Evolutionary conservation across 2,888 invertebrate species (phyloP), one percentile per base, ranked within the genome.

Genomic region (Tinea pellionella): DNA sequence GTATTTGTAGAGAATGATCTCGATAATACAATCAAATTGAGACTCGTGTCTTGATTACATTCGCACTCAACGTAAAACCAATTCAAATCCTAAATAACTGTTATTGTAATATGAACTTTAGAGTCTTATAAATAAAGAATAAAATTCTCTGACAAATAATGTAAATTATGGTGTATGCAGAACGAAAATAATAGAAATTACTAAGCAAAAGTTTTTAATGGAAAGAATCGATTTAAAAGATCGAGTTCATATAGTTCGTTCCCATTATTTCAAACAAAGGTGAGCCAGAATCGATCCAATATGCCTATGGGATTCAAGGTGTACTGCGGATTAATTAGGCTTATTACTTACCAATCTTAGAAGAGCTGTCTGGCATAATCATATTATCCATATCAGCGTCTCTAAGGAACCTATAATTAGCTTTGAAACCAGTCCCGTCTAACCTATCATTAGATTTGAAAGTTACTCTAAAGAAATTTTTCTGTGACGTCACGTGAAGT

Each of bases 391-490:
- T 83, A 71, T 92, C 92, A 2, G 90, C 89, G 72, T 93, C 92
- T 70, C 90, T 90, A 65, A 92, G 75, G 77, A 98, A 98, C 68
- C 94, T 92, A 79, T 96, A 98, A 64, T 93, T 92, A 1, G 96
- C 97, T 72, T 93, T 93, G 80, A 99, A 99, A 41, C 98, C 98
- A 11, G 94, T 95, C 7, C 94, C 96, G 71, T 99, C 98, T 62
- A 96, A 93, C 64, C 96, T 90, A 74, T 96, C 95, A 78, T 99
- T 98, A 6, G 98, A 96, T 72, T 92, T 92, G 83, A 99, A 98
- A 1, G 96, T 96, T 56, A 99, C 93, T 60, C 97, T 90, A 77
- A 98, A 95, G 87, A 96, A 98, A 71, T 94, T 93, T 63, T 94
- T 91, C 73, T 97, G 96, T 0, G 97, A 97, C 61, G 92, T 92